These are phyloP conservation scores for Turnix velox DNA, from an alignment of 2,113 vertebrate species.

Conservation along the genomic window DNA sequence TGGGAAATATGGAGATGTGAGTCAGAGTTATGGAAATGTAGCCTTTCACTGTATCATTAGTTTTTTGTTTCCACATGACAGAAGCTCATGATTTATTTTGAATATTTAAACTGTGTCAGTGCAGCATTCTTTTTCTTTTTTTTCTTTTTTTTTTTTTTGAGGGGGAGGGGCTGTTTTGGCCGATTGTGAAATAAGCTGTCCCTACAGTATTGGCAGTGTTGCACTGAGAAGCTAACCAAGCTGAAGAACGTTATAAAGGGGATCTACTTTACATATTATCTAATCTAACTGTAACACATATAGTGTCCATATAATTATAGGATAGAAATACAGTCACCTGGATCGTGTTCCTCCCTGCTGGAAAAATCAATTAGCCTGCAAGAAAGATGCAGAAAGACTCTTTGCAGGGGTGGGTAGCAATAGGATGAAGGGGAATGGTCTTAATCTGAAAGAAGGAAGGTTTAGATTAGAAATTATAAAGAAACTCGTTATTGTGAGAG, in stretches of 20 bases:
- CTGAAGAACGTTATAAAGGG: not conserved
- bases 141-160: not conserved
- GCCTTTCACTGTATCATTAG: slow-evolving; percentile 62
- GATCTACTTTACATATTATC: not conserved
- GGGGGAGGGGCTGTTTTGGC: not conserved
- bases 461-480: too few species aligned
- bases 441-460: too few species aligned
- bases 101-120: slow-evolving; percentile 24
- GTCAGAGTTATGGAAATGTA: slow-evolving; percentile 54
- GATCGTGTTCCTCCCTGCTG: not conserved
- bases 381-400: too few species aligned
- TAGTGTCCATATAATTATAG: not conserved
- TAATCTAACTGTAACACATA: not conserved
- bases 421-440: too few species aligned
- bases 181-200: not conserved
- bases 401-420: too few species aligned
- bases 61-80: slow-evolving; percentile 59
- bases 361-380: slow-evolving; percentile 2
- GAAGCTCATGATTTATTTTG: slow-evolving; percentile 51
- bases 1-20: slow-evolving; percentile 40
- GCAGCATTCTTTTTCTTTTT: not conserved
- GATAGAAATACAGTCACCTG: not conserved
- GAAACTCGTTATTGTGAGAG: too few species aligned
- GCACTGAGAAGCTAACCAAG: not conserved
- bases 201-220: not conserved